Percentiles rank a stretch among this genome's conserved stretches.
Evolutionary conservation across 2,888 invertebrate genomes (phyloP).

Genomic region (Nomada ferruginata): DNA sequence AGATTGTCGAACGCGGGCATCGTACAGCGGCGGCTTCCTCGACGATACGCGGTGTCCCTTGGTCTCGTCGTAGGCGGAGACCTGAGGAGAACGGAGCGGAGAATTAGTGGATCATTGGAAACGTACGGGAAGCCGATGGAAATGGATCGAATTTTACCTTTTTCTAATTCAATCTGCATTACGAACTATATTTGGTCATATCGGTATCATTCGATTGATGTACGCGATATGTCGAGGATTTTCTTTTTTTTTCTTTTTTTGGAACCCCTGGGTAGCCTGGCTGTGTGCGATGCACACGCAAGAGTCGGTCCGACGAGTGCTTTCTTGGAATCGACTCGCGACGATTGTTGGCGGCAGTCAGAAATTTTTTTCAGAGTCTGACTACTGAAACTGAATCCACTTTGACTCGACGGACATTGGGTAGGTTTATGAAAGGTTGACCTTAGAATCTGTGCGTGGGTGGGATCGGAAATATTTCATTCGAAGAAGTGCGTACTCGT

Average conservation of each 20-base stretch:
- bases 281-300: not conserved
- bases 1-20: conserved; percentile 36
- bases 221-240: too few relatives aligned
- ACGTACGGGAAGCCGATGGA: too few relatives aligned
- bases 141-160: too few relatives aligned
- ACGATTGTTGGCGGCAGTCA: not conserved
- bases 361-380: not conserved
- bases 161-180: too few relatives aligned
- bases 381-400: not conserved
- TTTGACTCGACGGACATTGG: not conserved
- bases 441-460: not conserved
- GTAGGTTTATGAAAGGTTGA: not conserved
- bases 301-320: not conserved
- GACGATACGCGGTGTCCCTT: conserved; percentile 2
- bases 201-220: too few relatives aligned
- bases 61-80: not conserved
- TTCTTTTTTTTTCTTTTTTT: not conserved
- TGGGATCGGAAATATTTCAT: not conserved
- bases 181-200: too few relatives aligned
- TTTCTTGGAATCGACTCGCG: conserved; percentile 5
- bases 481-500: not conserved
- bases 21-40: not conserved
- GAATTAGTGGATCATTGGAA: not conserved
- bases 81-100: conserved; percentile 3
- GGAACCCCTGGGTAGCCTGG: not conserved